These are phyloP conservation scores for Syngnathus rostellatus DNA, from an alignment of 2,797 vertebrate genomes.

Conservation along the genomic window DNA sequence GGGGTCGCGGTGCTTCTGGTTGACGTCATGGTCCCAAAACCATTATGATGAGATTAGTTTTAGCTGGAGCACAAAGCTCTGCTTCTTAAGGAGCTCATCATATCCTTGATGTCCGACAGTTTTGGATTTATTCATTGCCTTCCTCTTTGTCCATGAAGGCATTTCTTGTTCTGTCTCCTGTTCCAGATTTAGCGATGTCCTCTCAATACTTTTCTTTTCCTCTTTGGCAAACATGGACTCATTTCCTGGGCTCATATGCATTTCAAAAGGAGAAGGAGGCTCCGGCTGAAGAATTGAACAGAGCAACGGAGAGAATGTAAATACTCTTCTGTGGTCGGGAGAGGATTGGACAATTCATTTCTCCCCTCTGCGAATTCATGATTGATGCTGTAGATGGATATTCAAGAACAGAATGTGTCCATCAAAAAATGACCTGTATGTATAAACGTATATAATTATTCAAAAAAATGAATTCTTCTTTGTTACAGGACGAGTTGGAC, in stretches of 20 bases:
- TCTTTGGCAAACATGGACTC: constrained; percentile 41
- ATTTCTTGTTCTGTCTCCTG: constrained; percentile 15
- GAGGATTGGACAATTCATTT: constrained; percentile 16
- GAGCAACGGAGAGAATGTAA: constrained; percentile 51
- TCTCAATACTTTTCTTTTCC: constrained; percentile 35
- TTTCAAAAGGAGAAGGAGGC: constrained; percentile 61
- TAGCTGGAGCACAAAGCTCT: constrained; percentile 40
- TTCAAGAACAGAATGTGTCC: not conserved
- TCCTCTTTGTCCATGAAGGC: constrained; percentile 13
- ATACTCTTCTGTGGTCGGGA: constrained; percentile 19
- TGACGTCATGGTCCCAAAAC: constrained; percentile 59
- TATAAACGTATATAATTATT: not conserved
- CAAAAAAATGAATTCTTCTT: not conserved
- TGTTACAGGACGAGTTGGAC: constrained; percentile 87
- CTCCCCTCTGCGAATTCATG: constrained; percentile 15
- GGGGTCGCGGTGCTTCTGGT: constrained; percentile 33
- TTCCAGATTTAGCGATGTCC: constrained; percentile 29
- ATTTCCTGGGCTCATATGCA: constrained; percentile 62
- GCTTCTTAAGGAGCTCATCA: constrained; percentile 25
- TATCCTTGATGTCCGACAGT: constrained; percentile 3
- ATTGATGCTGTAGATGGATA: not conserved
- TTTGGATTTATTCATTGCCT: not conserved
- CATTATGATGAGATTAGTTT: constrained; percentile 62
- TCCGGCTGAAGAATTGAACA: constrained; percentile 42
- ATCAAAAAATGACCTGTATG: not conserved